Base-by-base conservation (phyloP, 2,797 vertebrate species). In the Australoheros facetus region DNA sequence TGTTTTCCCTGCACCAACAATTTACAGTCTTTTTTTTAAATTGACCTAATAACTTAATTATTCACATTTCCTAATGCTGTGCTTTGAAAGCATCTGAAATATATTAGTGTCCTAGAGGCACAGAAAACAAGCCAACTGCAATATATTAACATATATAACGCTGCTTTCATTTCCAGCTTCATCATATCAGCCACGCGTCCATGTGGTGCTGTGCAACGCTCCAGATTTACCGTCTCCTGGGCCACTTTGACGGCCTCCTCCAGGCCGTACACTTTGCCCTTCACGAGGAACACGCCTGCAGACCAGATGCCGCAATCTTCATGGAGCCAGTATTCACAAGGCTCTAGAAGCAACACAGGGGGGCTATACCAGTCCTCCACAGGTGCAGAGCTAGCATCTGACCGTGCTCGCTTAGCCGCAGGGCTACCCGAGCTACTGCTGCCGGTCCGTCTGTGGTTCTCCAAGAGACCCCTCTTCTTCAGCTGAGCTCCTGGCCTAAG, bases 271-370 rank as follows among this genome's bases (percentile, higher is more conserved):
- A 96, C 88, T 88, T 90, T 95, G 75, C 96, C 96, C 90, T 91
- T 94, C 26, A 96, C 95, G 2, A 96, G 93, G 88, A 94, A 96
- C 34, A 96, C 95, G 3, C 95, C 95, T 4, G 95, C 87, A 0
- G 95, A 93, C 96, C 96, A 96, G 84, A 96, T 79, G 59, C 88
- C 88, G 9, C 96, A 96, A 93, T 96, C 95, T 79, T 95, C 95
- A 7, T 96, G 96, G 28, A 96, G 91, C 96, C 96, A 96, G 88
- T 93, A 95, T 77, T 96, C 96, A 14, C 92, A 92, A 78, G 89
- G 88, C 51, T 95, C 93, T 30, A 92, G 80, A 4, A 95, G 93
- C 79, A 96, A 86, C 77, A 95, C 71, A 0, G 95, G 96, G 4
- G 95, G 89, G 79, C 91, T 93, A 91, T 93, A 96, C 96, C 96